Evolutionary conservation across 2,888 invertebrate genomes (phyloP), one percentile per base, ranked within the genome.

Genomic region (Agonopterix subpropinquella): DNA sequence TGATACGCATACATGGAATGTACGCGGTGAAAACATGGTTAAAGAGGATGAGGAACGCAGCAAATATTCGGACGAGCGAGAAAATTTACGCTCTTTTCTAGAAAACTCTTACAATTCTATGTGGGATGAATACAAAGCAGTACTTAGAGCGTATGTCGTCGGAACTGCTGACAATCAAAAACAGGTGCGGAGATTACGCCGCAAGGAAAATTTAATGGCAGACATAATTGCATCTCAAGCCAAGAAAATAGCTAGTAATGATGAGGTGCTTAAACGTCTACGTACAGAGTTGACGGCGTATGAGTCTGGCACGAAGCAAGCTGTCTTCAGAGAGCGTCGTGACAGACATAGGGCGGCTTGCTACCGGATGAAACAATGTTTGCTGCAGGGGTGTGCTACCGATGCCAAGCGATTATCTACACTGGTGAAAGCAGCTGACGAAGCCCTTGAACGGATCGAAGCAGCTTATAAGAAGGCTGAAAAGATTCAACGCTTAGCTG

Each of bases 401-500:
- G 87, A 88, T 53, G 57, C 61, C 2, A 71, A 57, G 54, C 77
- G 71, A 53, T 54, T 88, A 53, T 68, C 65, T 7, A 52, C 48
- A 51, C 66, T 88, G 50, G 88, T 88, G 1, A 73, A 67, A 51
- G 60, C 57, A 11, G 80, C 90, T 1, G 83, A 89, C 53, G 67
- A 70, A n/a, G 56, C 80, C 9, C 56, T 87, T 1, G 77, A 80
- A 53, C 77, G 85, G 77, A 61, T 91, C 2, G 68, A 80, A 54
- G 61, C 61, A 2, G 75, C 87, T 1, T 61, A 68, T 36, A 70
- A 73, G 49, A 90, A 89, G 64, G 90, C 89, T 4, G 85, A 89
- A 51, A 85, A 83, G 59, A 85, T 91, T 45, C 61, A 90, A 44
- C 82, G 86, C 18, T 61, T 91, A 54, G 82, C 86, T 18, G 78